Percentiles rank a stretch among this genome's conserved stretches.
Evolutionary conservation across 2,888 invertebrate genomes (phyloP).

Genomic region (Caenorhabditis sp.): DNA sequence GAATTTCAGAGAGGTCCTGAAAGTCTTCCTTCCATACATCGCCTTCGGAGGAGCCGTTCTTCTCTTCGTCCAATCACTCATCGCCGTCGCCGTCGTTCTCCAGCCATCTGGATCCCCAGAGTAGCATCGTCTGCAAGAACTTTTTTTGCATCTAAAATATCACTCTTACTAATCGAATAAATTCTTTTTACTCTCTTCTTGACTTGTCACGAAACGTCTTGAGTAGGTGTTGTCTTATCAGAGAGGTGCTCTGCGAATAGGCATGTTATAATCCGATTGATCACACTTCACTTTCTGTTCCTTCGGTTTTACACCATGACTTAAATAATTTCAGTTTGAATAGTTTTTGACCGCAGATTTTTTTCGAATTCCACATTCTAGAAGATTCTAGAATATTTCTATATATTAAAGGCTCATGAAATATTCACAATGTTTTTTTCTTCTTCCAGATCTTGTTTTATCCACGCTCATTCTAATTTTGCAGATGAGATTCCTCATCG

Average conservation of each 20-base stretch:
- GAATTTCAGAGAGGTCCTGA: constrained; percentile 35
- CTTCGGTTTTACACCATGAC: constrained; percentile 12
- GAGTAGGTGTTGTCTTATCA: constrained; percentile 17
- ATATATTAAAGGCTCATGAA: background rate
- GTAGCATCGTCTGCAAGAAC: background rate
- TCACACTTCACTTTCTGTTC: constrained; percentile 59
- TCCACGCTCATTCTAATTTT: background rate
- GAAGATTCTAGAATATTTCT: no score
- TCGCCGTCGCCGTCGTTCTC: constrained; percentile 10
- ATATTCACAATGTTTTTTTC: no score
- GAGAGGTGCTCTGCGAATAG: constrained; percentile 33
- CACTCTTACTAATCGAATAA: constrained; percentile 5
- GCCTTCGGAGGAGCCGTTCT: constrained; percentile 11
- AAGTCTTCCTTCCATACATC: constrained; percentile 35
- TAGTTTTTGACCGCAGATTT: background rate
- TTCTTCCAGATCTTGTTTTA: background rate
- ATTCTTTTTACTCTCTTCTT: background rate
- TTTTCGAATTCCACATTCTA: no score
- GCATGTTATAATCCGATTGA: constrained; percentile 48
- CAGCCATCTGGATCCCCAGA: background rate
- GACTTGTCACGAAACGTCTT: background rate
- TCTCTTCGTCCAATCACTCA: constrained; percentile 31
- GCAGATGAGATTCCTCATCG: constrained; percentile 25
- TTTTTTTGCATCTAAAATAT: background rate
- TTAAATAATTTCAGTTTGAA: background rate